phyloP scores from a whole-genome alignment of 2,888 invertebrate species.

The Odontothrips loti region DNA sequence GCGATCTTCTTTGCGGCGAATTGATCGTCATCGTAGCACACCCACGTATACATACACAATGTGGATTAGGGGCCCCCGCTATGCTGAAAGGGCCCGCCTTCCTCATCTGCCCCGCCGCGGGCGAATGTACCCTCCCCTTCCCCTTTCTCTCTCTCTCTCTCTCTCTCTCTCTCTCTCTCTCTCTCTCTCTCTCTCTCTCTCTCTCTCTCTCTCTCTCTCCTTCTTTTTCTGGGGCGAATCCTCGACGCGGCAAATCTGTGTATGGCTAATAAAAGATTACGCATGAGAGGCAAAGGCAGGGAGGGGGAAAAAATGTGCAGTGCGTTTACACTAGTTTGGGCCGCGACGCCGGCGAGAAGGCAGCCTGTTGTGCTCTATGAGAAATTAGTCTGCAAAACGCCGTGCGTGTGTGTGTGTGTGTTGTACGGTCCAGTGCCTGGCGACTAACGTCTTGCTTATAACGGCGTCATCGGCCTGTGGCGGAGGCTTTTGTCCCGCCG shows the following conservation, averaged over 20 bases:
- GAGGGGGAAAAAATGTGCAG: background rate
- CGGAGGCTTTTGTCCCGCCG: too few species aligned
- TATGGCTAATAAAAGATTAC: conserved; percentile 23
- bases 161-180: too few species aligned
- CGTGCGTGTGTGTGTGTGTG: background rate
- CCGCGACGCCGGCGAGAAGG: background rate
- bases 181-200: background rate
- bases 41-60: background rate
- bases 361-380: too few species aligned
- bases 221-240: background rate
- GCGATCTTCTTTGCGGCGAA: too few species aligned
- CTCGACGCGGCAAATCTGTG: conserved; percentile 1
- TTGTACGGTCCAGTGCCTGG: background rate
- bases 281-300: background rate
- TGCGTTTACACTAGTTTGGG: too few species aligned
- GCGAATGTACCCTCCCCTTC: too few species aligned
- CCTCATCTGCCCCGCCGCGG: too few species aligned
- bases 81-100: too few species aligned
- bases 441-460: too few species aligned
- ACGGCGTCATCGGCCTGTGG: too few species aligned
- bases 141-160: too few species aligned
- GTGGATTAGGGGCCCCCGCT: conserved; percentile 3
- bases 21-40: background rate
- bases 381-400: background rate
- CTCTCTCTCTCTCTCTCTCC: background rate